Conservation (phyloP, 2,113 vertebrate species). For the Pao palembangensis region DNA sequence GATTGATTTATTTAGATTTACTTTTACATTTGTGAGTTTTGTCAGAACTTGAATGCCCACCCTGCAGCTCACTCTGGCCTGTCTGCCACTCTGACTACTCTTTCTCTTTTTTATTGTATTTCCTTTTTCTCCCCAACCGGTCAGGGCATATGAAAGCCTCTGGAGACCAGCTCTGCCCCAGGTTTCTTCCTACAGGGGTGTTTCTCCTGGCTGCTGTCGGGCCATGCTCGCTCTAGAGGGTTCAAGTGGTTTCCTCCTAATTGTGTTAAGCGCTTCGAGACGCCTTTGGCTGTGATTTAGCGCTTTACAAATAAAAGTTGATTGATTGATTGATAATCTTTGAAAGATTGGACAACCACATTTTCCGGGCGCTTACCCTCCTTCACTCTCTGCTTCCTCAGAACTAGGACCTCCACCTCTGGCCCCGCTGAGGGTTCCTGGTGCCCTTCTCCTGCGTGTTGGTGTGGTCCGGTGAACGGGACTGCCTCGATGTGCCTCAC, state of each 20-base stretch:
- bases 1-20: neutral
- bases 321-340: neutral
- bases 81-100: neutral
- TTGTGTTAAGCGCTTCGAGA: neutral
- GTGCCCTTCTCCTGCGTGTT: slow-evolving; percentile 74
- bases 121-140: neutral
- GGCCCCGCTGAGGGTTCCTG: slow-evolving; percentile 24
- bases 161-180: neutral
- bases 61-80: neutral
- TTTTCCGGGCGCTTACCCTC: slow-evolving; percentile 82
- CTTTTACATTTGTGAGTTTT: too few species aligned
- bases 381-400: slow-evolving; percentile 94
- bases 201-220: neutral
- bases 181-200: neutral
- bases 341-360: neutral
- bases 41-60: neutral
- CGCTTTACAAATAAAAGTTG: neutral
- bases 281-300: too few species aligned
- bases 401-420: slow-evolving; percentile 81
- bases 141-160: neutral
- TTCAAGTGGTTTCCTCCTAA: too few species aligned
- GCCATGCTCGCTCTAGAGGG: too few species aligned
- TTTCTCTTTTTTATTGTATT: neutral
- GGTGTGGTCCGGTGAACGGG: slow-evolving; percentile 76
- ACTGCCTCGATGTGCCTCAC: slow-evolving; percentile 66